Percentiles rank a stretch among this genome's conserved stretches.
Conservation (phyloP, 2,113 vertebrate species). For the Malurus melanocephalus region DNA sequence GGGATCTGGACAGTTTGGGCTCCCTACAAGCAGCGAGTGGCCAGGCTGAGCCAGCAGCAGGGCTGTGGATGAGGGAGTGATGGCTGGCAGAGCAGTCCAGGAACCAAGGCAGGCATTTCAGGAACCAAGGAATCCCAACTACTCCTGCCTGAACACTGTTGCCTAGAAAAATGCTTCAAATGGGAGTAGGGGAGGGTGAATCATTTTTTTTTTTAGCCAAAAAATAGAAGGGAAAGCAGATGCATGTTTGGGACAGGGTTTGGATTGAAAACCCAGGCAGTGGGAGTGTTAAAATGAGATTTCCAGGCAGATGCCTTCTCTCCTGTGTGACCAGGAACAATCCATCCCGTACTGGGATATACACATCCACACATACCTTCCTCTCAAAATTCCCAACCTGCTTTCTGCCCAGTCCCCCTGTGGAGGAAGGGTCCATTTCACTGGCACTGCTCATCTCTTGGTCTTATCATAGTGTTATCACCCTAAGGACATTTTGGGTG, state of each 20-base stretch:
- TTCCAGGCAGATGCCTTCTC: slow-evolving; percentile 24
- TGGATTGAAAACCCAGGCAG: slow-evolving; percentile 17
- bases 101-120: background rate
- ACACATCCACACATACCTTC: background rate
- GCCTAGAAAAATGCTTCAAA: background rate
- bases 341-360: background rate
- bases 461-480: background rate
- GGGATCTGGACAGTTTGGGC: accelerated
- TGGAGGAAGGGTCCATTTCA: background rate
- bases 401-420: background rate
- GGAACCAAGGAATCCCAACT: background rate
- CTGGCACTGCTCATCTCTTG: background rate
- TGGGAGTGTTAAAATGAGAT: slow-evolving; percentile 35
- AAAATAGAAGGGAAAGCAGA: slow-evolving; percentile 23
- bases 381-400: background rate
- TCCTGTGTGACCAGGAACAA: slow-evolving; percentile 11
- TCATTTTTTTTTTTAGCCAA: background rate
- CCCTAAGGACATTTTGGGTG: background rate
- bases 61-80: accelerated
- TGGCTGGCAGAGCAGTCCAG: background rate
- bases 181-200: background rate
- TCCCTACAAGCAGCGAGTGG: background rate
- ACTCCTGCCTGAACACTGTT: background rate
- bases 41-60: background rate
- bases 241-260: background rate